Evolutionary conservation across 2,113 vertebrate genomes (phyloP).

Genomic region (Upupa epops): DNA sequence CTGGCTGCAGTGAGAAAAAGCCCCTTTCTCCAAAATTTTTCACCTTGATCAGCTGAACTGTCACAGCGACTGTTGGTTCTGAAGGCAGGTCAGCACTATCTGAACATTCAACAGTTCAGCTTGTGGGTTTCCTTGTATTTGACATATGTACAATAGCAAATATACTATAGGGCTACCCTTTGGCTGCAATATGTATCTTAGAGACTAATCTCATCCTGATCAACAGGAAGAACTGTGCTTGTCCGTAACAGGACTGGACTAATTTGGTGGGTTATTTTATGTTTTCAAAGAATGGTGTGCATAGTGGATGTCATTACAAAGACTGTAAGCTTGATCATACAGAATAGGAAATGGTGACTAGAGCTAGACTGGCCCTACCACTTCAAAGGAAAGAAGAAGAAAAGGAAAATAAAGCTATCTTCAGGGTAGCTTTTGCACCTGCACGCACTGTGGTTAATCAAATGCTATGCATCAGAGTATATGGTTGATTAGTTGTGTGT

Average conservation of each 20-base stretch:
- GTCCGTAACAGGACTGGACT: background rate
- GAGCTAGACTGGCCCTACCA: background rate
- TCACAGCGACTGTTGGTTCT: too few relatives aligned
- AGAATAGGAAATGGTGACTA: conserved; percentile 10
- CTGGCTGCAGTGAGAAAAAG: too few relatives aligned
- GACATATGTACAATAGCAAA: background rate
- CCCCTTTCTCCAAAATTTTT: too few relatives aligned
- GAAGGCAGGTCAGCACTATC: too few relatives aligned
- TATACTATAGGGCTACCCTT: background rate
- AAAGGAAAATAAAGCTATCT: conserved; percentile 29
- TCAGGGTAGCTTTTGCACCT: conserved; percentile 12
- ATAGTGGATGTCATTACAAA: background rate
- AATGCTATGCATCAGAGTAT: conserved; percentile 43
- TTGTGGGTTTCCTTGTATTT: background rate
- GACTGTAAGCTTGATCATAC: background rate
- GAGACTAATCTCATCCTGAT: background rate
- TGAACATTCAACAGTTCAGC: background rate
- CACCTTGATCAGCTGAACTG: too few relatives aligned
- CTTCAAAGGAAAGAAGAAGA: conserved; percentile 43
- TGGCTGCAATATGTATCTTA: background rate
- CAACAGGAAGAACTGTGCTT: background rate
- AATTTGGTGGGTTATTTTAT: background rate
- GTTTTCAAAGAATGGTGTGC: background rate
- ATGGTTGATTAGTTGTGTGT: conserved; percentile 34
- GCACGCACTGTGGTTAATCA: conserved; percentile 40